Conservation (phyloP, 2,113 vertebrate genomes). For the Phalacrocorax aristotelis region DNA sequence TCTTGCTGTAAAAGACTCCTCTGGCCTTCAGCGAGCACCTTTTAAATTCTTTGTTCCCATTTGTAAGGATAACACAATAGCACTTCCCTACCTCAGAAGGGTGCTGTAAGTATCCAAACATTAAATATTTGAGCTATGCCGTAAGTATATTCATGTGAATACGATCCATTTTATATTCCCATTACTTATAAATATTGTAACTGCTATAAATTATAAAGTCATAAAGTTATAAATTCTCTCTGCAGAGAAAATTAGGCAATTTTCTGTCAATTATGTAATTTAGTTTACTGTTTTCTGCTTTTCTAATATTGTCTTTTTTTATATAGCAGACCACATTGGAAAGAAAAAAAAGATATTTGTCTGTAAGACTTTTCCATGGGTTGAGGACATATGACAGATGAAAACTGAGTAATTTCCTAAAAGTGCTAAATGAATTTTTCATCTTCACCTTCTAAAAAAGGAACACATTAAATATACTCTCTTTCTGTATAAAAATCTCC, state of each 20-base stretch:
- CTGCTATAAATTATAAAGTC: not conserved
- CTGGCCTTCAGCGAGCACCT: not conserved
- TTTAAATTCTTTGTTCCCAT: not conserved
- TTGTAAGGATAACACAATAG: not conserved
- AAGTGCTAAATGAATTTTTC: not conserved
- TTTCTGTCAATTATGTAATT: not conserved
- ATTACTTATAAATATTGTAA: not conserved
- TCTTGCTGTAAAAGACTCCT: not conserved
- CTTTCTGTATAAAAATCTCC: not conserved
- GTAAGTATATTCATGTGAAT: not conserved
- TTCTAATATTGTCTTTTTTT: not conserved
- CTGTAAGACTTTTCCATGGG: not conserved
- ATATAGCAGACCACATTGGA: not conserved
- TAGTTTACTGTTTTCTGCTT: not conserved
- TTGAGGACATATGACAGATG: not conserved
- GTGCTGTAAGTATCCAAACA: conserved; percentile 7
- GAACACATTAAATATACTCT: not conserved
- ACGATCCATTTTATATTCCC: not conserved
- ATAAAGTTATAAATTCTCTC: not conserved
- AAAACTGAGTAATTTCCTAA: not conserved
- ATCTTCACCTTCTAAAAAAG: not conserved
- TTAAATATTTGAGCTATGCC: not conserved
- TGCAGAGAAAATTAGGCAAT: not conserved
- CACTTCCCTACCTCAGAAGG: not conserved
- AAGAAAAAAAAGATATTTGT: not conserved